Percentiles rank a stretch among this genome's conserved stretches.
Evolutionary conservation across 2,888 invertebrate species (phyloP).

Genomic region (Desoria tigrina): DNA sequence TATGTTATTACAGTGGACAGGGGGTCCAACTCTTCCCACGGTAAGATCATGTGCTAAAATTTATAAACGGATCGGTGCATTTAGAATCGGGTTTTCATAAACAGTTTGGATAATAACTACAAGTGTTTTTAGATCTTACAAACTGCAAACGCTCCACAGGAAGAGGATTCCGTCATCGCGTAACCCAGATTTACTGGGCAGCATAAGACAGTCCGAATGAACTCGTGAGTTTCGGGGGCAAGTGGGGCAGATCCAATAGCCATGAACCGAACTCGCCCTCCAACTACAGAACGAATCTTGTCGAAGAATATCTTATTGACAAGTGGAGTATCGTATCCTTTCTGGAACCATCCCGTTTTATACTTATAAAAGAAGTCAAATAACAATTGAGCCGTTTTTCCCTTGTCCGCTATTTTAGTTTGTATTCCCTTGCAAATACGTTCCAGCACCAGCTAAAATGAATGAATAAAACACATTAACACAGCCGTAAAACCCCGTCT

Average conservation of each 20-base stretch:
- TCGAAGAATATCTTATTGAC: slow-evolving; percentile 60
- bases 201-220: slow-evolving; percentile 87
- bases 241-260: slow-evolving; percentile 81
- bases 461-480: slow-evolving; percentile 30
- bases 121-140: slow-evolving; percentile 29
- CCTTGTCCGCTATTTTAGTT: slow-evolving; percentile 84
- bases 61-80: slow-evolving; percentile 40
- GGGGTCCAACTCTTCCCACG: slow-evolving; percentile 78
- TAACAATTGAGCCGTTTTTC: slow-evolving; percentile 74
- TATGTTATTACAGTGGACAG: slow-evolving; percentile 60
- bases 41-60: slow-evolving; percentile 65
- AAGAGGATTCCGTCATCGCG: slow-evolving; percentile 95
- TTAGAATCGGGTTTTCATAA: too few species aligned
- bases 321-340: slow-evolving; percentile 76
- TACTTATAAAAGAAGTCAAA: slow-evolving; percentile 94
- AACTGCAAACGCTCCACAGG: slow-evolving; percentile 67
- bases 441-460: slow-evolving; percentile 83
- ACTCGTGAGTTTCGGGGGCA: slow-evolving; percentile 90
- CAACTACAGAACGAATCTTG: slow-evolving; percentile 72
- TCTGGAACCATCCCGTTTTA: slow-evolving; percentile 80
- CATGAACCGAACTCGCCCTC: slow-evolving; percentile 75
- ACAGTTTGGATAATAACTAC: too few species aligned
- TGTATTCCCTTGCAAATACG: slow-evolving; percentile 95
- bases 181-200: slow-evolving; percentile 89
- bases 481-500: too few species aligned